Evolutionary conservation across 1,140 invertebrate genomes (phyloP).

Genomic region (Bombus difficillimus): DNA sequence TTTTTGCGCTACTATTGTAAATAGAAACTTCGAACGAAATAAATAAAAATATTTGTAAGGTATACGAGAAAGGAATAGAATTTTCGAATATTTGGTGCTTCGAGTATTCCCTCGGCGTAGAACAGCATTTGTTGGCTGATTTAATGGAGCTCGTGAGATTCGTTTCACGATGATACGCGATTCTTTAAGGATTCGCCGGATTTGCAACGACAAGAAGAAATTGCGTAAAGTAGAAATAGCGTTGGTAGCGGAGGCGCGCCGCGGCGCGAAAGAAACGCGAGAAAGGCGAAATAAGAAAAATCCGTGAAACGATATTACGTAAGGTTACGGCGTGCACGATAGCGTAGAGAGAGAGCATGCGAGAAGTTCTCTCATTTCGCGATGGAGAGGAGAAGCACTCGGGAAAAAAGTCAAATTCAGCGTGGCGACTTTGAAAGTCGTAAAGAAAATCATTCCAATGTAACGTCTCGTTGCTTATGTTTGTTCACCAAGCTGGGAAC

Average conservation of each 20-base stretch:
- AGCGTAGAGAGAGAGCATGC: constrained; percentile 2
- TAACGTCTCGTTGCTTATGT: constrained; percentile 1
- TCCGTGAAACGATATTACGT: constrained; percentile 57
- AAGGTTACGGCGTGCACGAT: constrained; percentile 32
- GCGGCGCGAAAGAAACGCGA: background rate
- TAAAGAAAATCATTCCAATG: constrained; percentile 59
- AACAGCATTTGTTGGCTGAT: background rate
- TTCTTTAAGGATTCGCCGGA: constrained; percentile 24
- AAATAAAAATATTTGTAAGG: background rate
- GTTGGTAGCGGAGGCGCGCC: background rate
- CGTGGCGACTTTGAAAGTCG: constrained; percentile 42
- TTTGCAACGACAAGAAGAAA: constrained; percentile 8
- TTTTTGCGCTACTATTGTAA: background rate
- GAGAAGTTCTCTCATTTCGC: constrained; percentile 64
- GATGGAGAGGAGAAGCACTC: constrained; percentile 34
- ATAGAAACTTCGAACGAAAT: background rate
- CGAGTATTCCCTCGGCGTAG: background rate
- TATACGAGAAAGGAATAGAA: background rate
- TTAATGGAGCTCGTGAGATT: background rate
- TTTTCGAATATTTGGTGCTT: background rate
- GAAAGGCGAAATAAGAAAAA: constrained; percentile 42
- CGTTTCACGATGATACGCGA: background rate
- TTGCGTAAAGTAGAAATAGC: constrained; percentile 8
- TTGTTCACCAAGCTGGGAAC: background rate
- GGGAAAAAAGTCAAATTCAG: constrained; percentile 43